Evolutionary conservation across 2,113 vertebrate species (phyloP), one percentile per base, ranked within the genome.

Genomic region (Colaptes auratus): DNA sequence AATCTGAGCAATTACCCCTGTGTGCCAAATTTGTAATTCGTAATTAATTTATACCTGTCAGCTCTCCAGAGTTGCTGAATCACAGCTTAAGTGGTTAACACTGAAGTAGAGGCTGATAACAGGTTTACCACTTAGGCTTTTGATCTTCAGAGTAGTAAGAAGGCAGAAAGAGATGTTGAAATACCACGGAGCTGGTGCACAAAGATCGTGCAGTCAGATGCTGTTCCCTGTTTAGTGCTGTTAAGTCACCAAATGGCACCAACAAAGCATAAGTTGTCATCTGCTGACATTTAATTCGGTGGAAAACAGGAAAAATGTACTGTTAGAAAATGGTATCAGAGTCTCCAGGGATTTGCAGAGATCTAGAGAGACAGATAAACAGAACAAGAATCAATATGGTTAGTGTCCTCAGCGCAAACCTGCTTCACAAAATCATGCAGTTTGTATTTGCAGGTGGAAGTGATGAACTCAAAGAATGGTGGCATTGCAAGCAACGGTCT

Each of bases 221-320:
- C 61, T 86, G 18, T 58, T 94, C 77, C 66, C 52, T 58, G 2
- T 83, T 94, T 90, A 93, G 53, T 90, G 70, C 70, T 72, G 36
- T 72, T 93, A 86, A 90, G 86, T 78, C 93, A 81, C 73, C 3
- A 3, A 95, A 76, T 89, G 81, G 61, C 70, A 94, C 78, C 76
- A 88, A 58, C 66, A 86, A 92, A 93, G 80, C 80, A 35, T 56
- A 91, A 94, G 42, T 66, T 96, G 76, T 86, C 92, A 90, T 95
- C 92, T 90, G 65, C 61, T 95, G 93, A 81, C 90, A 92, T 96
- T 96, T 96, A 91, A 67, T 95, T 96, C 56, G 21, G 72, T 81
- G 65, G 65, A 69, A 92, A 96, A 90, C 72, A 78, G 69, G 69
- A 86, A 95, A 46, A 91, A 91, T 53, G 33, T 69, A 21, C n/a